phyloP scores from a whole-genome alignment of 1,140 invertebrate genomes.

The Dryas iulia region DNA sequence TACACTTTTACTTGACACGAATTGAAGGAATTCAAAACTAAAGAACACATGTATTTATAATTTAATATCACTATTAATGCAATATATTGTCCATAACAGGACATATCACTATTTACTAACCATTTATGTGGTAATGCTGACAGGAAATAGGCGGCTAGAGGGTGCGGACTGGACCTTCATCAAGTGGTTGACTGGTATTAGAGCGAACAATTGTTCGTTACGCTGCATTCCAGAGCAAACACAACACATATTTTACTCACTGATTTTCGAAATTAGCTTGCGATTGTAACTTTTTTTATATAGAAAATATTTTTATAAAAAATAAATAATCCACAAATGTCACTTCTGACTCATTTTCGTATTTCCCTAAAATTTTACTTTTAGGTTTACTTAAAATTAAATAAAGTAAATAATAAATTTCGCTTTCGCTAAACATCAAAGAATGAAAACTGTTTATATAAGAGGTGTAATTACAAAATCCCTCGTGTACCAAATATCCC shows the following conservation, averaged over 20 bases:
- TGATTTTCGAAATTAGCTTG: slow-evolving; percentile 67
- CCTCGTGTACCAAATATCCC: slow-evolving; percentile 65
- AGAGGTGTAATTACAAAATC: slow-evolving; percentile 73
- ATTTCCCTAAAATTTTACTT: neutral
- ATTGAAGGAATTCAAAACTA: neutral
- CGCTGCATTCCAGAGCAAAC: slow-evolving; percentile 61
- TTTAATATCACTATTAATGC: neutral
- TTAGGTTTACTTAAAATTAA: slow-evolving; percentile 6
- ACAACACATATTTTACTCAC: slow-evolving; percentile 67
- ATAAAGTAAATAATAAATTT: slow-evolving; percentile 35
- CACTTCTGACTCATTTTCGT: neutral
- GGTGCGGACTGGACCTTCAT: slow-evolving; percentile 63
- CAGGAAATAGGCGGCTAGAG: slow-evolving; percentile 38
- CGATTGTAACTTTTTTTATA: neutral
- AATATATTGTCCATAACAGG: slow-evolving; percentile 11
- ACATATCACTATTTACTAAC: slow-evolving; percentile 34
- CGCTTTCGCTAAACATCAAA: slow-evolving; percentile 51
- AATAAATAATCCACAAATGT: no score
- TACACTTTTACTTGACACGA: no score
- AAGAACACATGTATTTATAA: neutral
- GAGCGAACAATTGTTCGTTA: slow-evolving; percentile 66
- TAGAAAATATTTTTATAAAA: neutral
- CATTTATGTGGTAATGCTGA: slow-evolving; percentile 38
- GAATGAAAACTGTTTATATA: slow-evolving; percentile 66
- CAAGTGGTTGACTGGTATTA: slow-evolving; percentile 78